Evolutionary conservation across 1,140 invertebrate species (phyloP).

Genomic region (Zaprionus africanus): DNA sequence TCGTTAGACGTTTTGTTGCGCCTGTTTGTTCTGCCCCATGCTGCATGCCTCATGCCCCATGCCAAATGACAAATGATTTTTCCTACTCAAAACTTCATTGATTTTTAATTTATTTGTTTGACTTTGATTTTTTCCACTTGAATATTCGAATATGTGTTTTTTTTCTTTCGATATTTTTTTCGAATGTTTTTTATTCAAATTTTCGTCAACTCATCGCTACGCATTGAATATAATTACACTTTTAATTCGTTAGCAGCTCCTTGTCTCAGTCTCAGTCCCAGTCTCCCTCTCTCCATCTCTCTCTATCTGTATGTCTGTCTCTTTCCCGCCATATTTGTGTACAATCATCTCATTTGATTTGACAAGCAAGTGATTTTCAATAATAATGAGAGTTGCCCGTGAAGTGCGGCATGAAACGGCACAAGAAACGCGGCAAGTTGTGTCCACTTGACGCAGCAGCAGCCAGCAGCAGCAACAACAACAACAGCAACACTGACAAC

Average conservation of each 20-base stretch:
- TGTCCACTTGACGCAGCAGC: conserved; percentile 47
- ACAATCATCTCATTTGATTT: conserved; percentile 84
- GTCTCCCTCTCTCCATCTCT: neutral
- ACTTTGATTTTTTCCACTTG: conserved; percentile 66
- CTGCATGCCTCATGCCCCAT: conserved; percentile 32
- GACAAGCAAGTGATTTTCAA: conserved; percentile 84
- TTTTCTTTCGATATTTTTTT: conserved; percentile 9
- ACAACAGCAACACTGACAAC: conserved; percentile 52
- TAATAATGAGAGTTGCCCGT: conserved; percentile 78
- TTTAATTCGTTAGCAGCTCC: conserved; percentile 72
- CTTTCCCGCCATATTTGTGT: conserved; percentile 58
- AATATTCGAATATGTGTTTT: conserved; percentile 39
- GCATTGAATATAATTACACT: conserved; percentile 80
- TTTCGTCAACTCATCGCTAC: conserved; percentile 75
- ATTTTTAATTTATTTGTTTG: conserved; percentile 82
- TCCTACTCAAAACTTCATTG: conserved; percentile 63
- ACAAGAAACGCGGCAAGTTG: conserved; percentile 48
- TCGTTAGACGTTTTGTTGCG: conserved; percentile 80
- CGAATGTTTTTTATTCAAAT: conserved; percentile 36
- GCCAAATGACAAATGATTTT: conserved; percentile 79
- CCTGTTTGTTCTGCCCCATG: conserved; percentile 48
- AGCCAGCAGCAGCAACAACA: conserved; percentile 24
- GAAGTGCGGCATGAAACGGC: conserved; percentile 44
- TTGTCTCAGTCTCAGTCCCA: conserved; percentile 8
- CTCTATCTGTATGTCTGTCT: neutral